Conservation (phyloP, 2,797 vertebrate species). For the Dallia pectoralis region DNA sequence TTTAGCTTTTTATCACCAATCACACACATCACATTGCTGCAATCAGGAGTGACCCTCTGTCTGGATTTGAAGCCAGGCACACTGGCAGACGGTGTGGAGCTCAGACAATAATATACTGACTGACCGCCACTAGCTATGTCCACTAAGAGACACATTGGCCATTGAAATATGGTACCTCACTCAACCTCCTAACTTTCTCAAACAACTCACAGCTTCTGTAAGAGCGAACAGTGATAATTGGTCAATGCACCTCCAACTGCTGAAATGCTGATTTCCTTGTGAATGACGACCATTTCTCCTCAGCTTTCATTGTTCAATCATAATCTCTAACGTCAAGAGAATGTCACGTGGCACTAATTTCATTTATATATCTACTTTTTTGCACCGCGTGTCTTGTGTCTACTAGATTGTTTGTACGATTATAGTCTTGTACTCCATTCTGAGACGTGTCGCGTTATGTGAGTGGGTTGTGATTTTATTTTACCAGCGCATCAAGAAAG, state of each 20-base stretch:
- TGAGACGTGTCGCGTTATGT: not conserved
- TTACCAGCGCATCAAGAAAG: not conserved
- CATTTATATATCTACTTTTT: conserved; percentile 21
- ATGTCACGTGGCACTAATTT: conserved; percentile 6
- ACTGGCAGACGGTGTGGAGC: conserved; percentile 25
- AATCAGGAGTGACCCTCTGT: not conserved
- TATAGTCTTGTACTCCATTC: conserved; percentile 9
- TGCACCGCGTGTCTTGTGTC: conserved; percentile 6
- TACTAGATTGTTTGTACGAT: conserved; percentile 33
- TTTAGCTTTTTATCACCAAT: conserved; percentile 26
- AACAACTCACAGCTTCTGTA: conserved; percentile 19
- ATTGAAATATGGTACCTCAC: conserved; percentile 29
- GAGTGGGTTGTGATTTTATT: not conserved
- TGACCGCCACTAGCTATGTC: conserved; percentile 18
- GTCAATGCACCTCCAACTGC: conserved; percentile 19
- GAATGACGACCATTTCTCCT: conserved; percentile 3
- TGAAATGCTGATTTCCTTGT: conserved; percentile 43
- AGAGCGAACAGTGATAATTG: conserved; percentile 22
- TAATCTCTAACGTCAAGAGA: conserved; percentile 9
- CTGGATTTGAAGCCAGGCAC: conserved; percentile 13
- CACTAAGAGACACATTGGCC: conserved; percentile 42
- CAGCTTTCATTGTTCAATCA: conserved; percentile 19
- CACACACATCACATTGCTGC: no score
- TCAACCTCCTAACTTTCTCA: conserved; percentile 19
- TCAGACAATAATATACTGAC: conserved; percentile 32